These are phyloP conservation scores for Myotis planiceps DNA, from an alignment of 2,797 vertebrate genomes.

Conservation along the genomic window DNA sequence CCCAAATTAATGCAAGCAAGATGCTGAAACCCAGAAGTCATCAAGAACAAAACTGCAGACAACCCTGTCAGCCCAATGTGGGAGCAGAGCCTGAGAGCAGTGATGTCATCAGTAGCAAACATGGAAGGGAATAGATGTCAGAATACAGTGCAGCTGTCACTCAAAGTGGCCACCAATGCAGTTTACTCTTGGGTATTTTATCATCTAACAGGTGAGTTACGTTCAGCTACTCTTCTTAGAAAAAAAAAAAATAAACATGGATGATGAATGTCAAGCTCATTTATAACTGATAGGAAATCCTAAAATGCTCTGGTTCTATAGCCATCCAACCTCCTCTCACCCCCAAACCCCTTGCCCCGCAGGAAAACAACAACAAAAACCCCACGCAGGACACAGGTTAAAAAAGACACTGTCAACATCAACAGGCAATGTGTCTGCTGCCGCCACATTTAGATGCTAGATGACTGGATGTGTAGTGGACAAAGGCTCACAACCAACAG, in stretches of 20 bases:
- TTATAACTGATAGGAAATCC: constrained; percentile 33
- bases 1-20: constrained; percentile 1
- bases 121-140: background rate
- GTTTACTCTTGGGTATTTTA: background rate
- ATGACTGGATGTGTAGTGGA: background rate
- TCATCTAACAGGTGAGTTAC: background rate
- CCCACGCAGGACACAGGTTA: background rate
- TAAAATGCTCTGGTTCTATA: background rate
- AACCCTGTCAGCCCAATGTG: background rate
- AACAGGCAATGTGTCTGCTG: background rate
- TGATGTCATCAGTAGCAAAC: background rate
- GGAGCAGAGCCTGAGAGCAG: background rate
- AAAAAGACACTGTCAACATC: constrained; percentile 55
- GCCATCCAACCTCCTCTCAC: background rate
- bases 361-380: background rate
- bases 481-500: background rate
- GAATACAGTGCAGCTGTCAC: background rate
- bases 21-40: background rate
- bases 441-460: background rate
- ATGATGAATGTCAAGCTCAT: constrained; percentile 24
- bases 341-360: rapidly evolving
- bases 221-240: background rate
- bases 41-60: background rate
- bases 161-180: background rate
- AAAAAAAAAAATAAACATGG: background rate